Conservation (phyloP, 1,140 invertebrate species). For the Zaprionus inermis region DNA sequence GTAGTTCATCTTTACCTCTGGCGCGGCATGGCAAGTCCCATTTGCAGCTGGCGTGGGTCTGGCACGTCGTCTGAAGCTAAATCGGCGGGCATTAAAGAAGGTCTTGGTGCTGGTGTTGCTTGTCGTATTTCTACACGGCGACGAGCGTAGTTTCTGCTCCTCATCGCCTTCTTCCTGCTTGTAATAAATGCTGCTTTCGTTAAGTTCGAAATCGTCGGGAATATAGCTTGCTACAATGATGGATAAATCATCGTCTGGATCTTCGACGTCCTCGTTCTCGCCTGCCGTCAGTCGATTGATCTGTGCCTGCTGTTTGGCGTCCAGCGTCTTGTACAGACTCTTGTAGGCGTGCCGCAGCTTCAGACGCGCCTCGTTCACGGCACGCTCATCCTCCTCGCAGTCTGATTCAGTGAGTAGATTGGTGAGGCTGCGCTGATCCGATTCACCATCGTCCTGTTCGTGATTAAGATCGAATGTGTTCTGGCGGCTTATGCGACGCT, state of each 20-base stretch:
- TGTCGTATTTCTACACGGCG: conserved; percentile 16
- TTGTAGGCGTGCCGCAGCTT: conserved; percentile 64
- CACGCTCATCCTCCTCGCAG: conserved; percentile 72
- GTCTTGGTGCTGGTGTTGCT: conserved; percentile 56
- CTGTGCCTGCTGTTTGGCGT: conserved; percentile 54
- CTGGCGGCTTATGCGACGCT: conserved; percentile 50
- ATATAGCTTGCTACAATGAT: conserved; percentile 80
- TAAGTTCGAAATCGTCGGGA: conserved; percentile 71
- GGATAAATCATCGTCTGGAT: conserved; percentile 72
- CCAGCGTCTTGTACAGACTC: conserved; percentile 69
- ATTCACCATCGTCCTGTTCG: conserved; percentile 48
- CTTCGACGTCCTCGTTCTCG: conserved; percentile 33
- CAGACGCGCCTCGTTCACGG: conserved; percentile 60
- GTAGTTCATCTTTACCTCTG: conserved; percentile 72
- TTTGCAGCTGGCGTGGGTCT: conserved; percentile 44
- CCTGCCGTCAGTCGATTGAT: conserved; percentile 53
- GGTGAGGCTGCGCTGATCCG: conserved; percentile 72
- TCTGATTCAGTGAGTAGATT: conserved; percentile 77
- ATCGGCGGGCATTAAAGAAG: conserved; percentile 68
- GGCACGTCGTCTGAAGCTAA: conserved; percentile 63
- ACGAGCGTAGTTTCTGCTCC: background rate
- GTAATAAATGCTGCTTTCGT: conserved; percentile 72
- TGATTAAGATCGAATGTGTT: conserved; percentile 66
- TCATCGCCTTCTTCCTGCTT: conserved; percentile 46
- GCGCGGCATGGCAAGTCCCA: conserved; percentile 13